A percentile compares a stretch with the other conserved stretches of the same genome.
Evolutionary conservation across 2,888 invertebrate genomes (phyloP).

Genomic region (Hoplodrina ambigua): DNA sequence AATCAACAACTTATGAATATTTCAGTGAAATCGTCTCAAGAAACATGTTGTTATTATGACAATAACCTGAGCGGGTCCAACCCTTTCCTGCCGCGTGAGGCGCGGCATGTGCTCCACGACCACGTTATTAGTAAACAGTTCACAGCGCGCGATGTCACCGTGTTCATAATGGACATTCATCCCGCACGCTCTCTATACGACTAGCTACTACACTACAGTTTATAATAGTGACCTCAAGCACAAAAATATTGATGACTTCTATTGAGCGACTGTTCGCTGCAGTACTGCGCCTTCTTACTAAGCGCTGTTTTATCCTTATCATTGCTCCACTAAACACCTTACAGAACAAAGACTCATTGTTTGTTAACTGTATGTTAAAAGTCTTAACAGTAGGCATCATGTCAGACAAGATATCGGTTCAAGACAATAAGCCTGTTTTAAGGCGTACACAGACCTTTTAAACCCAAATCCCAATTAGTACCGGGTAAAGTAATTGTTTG

Average conservation of each 20-base stretch:
- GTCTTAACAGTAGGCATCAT: not conserved
- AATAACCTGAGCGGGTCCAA: slow-evolving; percentile 9
- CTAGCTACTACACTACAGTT: not conserved
- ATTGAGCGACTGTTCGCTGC: not conserved
- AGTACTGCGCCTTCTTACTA: not conserved
- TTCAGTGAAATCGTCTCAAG: slow-evolving; percentile 11
- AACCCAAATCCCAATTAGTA: not conserved
- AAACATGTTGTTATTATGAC: slow-evolving; percentile 11
- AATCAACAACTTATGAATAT: slow-evolving; percentile 36
- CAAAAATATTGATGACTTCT: slow-evolving; percentile 4
- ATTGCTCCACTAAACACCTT: not conserved
- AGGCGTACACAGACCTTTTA: not conserved
- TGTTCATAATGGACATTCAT: not conserved
- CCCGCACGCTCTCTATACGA: not conserved
- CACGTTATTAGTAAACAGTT: slow-evolving; percentile 21
- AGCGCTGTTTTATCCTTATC: not conserved
- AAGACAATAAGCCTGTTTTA: not conserved
- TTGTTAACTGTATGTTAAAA: slow-evolving; percentile 9
- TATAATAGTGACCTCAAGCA: not conserved
- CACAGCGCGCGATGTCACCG: not conserved
- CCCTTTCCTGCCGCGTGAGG: slow-evolving; percentile 25
- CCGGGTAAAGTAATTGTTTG: not conserved
- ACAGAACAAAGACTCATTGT: not conserved
- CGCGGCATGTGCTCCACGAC: slow-evolving; percentile 14
- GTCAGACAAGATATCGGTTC: not conserved